Percentiles rank a stretch among this genome's conserved stretches.
Conservation (phyloP, 2,888 invertebrate species). For the Lithodes maja region DNA sequence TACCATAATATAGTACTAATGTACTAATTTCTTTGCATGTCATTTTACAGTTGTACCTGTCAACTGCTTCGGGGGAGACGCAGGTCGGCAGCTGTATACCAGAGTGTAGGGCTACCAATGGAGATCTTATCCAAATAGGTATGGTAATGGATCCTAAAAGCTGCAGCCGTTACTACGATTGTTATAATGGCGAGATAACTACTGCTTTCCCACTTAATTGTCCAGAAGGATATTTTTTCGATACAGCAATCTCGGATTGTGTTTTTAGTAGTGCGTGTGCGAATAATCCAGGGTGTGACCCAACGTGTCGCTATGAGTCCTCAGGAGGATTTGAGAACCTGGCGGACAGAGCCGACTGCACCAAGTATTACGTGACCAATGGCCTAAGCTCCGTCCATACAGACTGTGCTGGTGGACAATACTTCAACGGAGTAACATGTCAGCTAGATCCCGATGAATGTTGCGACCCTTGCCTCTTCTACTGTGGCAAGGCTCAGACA, state of each 20-base stretch:
- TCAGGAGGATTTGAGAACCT: background rate
- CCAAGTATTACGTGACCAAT: background rate
- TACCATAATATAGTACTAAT: too few relatives aligned
- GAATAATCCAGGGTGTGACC: background rate
- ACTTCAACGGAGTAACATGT: background rate
- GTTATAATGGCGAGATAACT: background rate
- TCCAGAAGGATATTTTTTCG: background rate
- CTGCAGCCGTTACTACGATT: background rate
- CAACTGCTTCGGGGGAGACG: background rate
- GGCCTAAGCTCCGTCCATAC: background rate
- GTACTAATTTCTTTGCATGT: too few relatives aligned
- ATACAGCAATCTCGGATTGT: background rate
- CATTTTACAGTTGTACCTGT: too few relatives aligned
- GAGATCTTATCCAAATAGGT: background rate
- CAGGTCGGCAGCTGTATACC: background rate
- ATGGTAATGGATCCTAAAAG: background rate
- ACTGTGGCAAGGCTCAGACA: background rate
- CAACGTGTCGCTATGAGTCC: background rate
- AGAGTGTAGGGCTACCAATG: background rate
- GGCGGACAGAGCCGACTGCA: background rate
- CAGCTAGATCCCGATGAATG: background rate
- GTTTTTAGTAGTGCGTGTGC: background rate
- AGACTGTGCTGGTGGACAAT: background rate
- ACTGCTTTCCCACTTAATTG: background rate
- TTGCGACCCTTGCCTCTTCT: background rate